These are phyloP conservation scores for Nerophis ophidion DNA, from an alignment of 2,113 vertebrate genomes.

Conservation along the genomic window DNA sequence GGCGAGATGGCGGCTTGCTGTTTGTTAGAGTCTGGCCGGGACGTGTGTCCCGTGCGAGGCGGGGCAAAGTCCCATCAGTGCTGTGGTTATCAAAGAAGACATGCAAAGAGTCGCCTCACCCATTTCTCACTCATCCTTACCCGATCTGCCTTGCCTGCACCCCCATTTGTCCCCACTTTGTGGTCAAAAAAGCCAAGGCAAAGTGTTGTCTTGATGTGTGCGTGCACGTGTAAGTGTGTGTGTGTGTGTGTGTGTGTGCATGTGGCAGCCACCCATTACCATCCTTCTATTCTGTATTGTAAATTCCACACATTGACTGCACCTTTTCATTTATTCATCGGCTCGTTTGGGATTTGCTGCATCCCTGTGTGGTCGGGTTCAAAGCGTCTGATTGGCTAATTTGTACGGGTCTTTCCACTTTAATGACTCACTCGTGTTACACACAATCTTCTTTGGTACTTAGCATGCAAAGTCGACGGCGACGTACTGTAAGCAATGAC, in stretches of 20 bases:
- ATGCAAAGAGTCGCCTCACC: slow-evolving; percentile 56
- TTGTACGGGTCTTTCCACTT: slow-evolving; percentile 22
- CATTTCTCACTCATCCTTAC: slow-evolving; percentile 46
- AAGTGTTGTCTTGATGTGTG: slow-evolving; percentile 41
- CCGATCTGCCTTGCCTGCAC: slow-evolving; percentile 17
- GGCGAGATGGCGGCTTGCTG: slow-evolving; percentile 20
- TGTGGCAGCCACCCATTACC: slow-evolving; percentile 51
- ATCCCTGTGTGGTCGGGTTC: slow-evolving; percentile 27
- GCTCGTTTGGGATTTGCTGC: slow-evolving; percentile 50
- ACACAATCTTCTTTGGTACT: slow-evolving; percentile 35
- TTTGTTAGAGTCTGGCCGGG: slow-evolving; percentile 24
- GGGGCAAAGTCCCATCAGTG: slow-evolving; percentile 37
- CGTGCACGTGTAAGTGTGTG: slow-evolving; percentile 10
- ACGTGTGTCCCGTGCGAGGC: slow-evolving; percentile 28
- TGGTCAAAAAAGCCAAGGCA: slow-evolving; percentile 56
- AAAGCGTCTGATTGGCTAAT: slow-evolving; percentile 28
- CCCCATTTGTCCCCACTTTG: slow-evolving; percentile 61
- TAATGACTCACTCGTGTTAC: slow-evolving; percentile 32
- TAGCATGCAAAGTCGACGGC: slow-evolving; percentile 27
- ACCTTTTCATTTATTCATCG: slow-evolving; percentile 70
- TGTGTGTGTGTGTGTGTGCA: slow-evolving; percentile 17
- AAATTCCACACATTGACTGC: slow-evolving; percentile 39
- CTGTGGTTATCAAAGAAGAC: slow-evolving; percentile 63
- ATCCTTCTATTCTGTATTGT: slow-evolving; percentile 33
- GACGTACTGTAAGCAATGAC: slow-evolving; percentile 18